A percentile compares a stretch with the other conserved stretches of the same genome.
phyloP scores from a whole-genome alignment of 2,113 vertebrate genomes.

The Myrmecophaga tridactyla region DNA sequence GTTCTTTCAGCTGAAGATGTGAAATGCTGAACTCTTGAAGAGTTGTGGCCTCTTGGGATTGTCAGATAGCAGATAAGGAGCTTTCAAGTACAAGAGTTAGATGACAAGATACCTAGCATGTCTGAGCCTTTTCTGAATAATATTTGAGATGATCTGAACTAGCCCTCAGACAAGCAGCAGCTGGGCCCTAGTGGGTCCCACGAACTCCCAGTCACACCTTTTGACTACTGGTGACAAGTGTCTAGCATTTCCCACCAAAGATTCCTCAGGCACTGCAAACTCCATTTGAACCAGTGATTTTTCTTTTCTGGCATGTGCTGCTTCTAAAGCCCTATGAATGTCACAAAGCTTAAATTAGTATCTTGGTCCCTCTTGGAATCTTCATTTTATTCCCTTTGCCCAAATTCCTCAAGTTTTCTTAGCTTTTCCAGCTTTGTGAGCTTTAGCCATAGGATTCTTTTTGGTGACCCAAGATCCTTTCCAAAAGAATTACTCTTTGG shows the following conservation, averaged over 20 bases:
- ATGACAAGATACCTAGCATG: background rate
- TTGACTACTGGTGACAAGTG: rapidly evolving
- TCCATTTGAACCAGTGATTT: background rate
- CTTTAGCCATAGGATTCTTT: background rate
- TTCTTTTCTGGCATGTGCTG: slow-evolving; percentile 1
- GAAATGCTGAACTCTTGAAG: background rate
- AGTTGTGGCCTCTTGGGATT: background rate
- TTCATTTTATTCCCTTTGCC: background rate
- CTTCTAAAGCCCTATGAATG: background rate
- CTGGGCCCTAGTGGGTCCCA: rapidly evolving
- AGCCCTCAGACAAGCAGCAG: background rate
- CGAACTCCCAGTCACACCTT: background rate
- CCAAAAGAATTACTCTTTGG: background rate
- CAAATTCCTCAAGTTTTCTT: background rate
- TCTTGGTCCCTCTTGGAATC: background rate
- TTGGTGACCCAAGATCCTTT: background rate
- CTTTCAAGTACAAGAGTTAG: background rate
- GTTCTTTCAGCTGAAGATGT: background rate
- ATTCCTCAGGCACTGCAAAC: background rate
- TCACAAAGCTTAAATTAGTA: background rate
- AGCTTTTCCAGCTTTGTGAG: background rate
- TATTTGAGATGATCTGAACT: background rate
- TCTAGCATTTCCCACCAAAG: background rate
- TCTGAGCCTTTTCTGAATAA: background rate
- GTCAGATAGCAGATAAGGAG: background rate